Evolutionary conservation across 2,113 vertebrate genomes (phyloP), one percentile per base, ranked within the genome.

Genomic region (Puntigrus tetrazona): DNA sequence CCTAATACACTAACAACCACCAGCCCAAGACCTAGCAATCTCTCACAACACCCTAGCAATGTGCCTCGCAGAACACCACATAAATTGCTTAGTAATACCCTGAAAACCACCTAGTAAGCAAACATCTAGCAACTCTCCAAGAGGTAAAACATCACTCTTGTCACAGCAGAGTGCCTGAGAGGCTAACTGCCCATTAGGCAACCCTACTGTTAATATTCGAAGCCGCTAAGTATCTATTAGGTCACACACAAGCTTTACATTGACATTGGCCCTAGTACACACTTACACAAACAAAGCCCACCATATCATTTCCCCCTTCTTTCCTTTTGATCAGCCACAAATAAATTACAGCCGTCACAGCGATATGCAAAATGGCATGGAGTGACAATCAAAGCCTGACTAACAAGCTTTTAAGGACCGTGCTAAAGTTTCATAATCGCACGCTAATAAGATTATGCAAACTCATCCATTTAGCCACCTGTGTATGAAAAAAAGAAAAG

Each of bases 361-460:
- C 76, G 82, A 91, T 93, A 93, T 94, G 92, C 94, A 94, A 94
- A 94, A 89, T 55, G 86, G 61, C 45, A 92, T 92, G 85, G 90
- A 93, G 92, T 90, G 92, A 94, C 93, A 94, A 94, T 94, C 94
- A 94, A 93, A 94, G 92, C 91, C 92, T 93, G 92, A 94, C 94
- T 93, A 94, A 95, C 89, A 91, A 94, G 92, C 92, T 94, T 94
- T 93, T 92, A 92, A 94, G 90, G 91, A 92, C 90, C 84, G 65
- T 88, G 89, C 89, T 93, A 90, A 94, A 94, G 93, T 94, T 94
- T 94, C 90, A 92, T 55, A 84, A 94, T 91, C 92, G 92, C 89
- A 90, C 94, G 85, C 92, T 93, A 94, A 94, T 92, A 91, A 91
- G 92, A 93, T 95, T 94, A 94, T 88, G 88, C 86, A 91, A 87